Conservation (phyloP, 2,113 vertebrate species). For the Dicerorhinus sumatrensis region DNA sequence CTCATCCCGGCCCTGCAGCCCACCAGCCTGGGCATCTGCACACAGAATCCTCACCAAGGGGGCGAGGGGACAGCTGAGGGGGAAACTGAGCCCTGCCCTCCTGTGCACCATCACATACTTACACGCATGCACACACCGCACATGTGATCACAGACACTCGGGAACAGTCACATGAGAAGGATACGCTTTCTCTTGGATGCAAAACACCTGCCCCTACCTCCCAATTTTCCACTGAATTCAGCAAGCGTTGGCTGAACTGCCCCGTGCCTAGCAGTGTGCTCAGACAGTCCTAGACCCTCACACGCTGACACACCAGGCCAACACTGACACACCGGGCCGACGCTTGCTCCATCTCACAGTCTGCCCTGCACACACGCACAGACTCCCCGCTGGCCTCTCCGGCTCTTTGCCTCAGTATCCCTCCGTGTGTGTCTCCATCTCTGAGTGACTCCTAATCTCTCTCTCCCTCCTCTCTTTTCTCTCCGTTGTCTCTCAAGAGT, state of each 20-base stretch:
- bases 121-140: neutral
- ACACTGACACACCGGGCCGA: accelerated
- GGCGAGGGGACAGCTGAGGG: neutral
- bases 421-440: neutral
- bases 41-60: neutral
- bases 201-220: neutral
- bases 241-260: neutral
- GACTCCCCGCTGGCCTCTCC: accelerated
- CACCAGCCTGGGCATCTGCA: neutral
- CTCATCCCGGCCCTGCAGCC: neutral
- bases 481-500: accelerated
- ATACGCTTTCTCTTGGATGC: neutral
- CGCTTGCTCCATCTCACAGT: accelerated
- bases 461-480: neutral
- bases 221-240: neutral
- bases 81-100: neutral
- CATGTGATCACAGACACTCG: neutral
- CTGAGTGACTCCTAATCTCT: neutral
- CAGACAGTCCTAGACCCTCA: accelerated
- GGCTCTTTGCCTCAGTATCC: neutral
- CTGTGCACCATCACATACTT: neutral
- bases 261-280: neutral
- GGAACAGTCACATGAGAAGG: neutral
- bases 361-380: accelerated
- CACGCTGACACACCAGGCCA: accelerated